phyloP scores from a whole-genome alignment of 2,888 invertebrate genomes.

The Phengaris arion region DNA sequence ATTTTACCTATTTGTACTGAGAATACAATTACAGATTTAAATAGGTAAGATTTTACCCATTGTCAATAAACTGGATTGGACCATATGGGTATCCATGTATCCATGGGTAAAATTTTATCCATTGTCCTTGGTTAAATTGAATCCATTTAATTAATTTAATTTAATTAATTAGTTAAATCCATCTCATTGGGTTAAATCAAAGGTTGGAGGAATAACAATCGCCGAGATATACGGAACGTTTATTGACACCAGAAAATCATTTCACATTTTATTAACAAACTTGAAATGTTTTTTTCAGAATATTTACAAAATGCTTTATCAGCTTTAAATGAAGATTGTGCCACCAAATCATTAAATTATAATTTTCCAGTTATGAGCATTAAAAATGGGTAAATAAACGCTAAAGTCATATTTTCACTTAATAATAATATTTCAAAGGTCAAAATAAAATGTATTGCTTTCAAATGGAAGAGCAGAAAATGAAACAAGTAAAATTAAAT shows the following conservation, averaged over 20 bases:
- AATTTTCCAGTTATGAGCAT: neutral
- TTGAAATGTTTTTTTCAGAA: neutral
- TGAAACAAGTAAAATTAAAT: constrained; percentile 30
- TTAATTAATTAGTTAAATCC: no score
- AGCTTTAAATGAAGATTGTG: neutral
- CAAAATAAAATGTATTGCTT: constrained; percentile 68
- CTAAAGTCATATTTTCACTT: constrained; percentile 50
- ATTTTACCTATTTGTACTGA: no score
- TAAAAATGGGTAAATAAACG: neutral
- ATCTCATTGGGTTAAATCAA: neutral
- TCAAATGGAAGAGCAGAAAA: constrained; percentile 59
- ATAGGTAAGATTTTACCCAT: no score
- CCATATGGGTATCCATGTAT: no score
- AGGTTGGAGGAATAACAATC: neutral
- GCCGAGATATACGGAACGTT: neutral
- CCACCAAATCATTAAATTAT: neutral
- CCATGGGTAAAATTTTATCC: no score
- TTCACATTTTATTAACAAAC: constrained; percentile 18
- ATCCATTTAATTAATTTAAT: no score
- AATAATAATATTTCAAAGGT: constrained; percentile 42
- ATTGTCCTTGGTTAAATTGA: no score
- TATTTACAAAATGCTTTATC: neutral
- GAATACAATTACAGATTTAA: no score
- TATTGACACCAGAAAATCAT: constrained; percentile 22
- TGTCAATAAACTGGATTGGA: no score